Conservation (phyloP, 2,888 invertebrate genomes). For the Quadroppia sp. region DNA sequence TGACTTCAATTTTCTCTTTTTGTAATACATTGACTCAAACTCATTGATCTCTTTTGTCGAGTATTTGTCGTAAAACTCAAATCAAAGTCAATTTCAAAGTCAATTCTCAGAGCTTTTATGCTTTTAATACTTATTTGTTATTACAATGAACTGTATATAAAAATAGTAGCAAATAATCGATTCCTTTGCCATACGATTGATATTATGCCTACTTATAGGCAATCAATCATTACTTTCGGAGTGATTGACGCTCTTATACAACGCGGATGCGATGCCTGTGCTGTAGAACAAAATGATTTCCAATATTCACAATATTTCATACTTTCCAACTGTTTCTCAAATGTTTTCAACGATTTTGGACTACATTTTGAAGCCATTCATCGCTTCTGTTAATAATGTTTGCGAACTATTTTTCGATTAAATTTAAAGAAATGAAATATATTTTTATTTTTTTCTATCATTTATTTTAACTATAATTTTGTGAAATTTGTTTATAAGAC, state of each 20-base stretch:
- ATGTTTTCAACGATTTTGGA: background rate
- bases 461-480: conserved; percentile 14
- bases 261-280: conserved; percentile 16
- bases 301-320: background rate
- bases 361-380: background rate
- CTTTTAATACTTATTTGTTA: conserved; percentile 31
- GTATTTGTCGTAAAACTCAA: conserved; percentile 1
- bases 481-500: background rate
- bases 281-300: background rate
- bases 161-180: conserved; percentile 27
- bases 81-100: conserved; percentile 33
- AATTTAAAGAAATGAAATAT: background rate
- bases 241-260: conserved; percentile 32
- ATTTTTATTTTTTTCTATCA: background rate
- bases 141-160: conserved; percentile 26
- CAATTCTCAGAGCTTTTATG: background rate
- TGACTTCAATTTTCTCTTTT: conserved; percentile 12
- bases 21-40: background rate
- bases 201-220: conserved; percentile 23
- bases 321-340: background rate
- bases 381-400: background rate
- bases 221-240: conserved; percentile 22
- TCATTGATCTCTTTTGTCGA: conserved; percentile 9
- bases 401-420: background rate
- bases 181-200: conserved; percentile 20